Conservation (phyloP, 2,113 vertebrate genomes). For the Eidolon helvum region DNA sequence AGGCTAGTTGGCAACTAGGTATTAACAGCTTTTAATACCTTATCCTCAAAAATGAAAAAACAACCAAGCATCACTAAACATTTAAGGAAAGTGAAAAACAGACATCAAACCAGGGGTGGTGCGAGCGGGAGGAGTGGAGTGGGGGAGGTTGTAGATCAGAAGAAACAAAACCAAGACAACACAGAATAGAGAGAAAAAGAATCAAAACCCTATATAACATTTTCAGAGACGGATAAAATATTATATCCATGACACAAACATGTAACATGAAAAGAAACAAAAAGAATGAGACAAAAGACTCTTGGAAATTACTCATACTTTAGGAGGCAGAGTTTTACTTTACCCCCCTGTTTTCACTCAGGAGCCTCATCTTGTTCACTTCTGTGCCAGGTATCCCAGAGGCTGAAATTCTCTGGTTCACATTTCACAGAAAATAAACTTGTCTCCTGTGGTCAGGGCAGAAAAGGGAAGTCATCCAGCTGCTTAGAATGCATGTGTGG, state of each 20-base stretch:
- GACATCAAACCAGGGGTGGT: not conserved
- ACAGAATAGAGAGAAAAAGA: not conserved
- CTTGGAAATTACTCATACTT: constrained; percentile 4
- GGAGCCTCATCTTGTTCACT: not conserved
- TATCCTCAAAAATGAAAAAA: not conserved
- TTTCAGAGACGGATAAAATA: constrained; percentile 11
- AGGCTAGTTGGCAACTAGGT: no score
- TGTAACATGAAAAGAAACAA: not conserved
- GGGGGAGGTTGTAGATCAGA: not conserved
- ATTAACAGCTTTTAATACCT: not conserved
- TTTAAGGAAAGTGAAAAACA: not conserved
- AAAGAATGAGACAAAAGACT: not conserved
- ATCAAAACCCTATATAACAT: not conserved
- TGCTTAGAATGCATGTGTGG: not conserved
- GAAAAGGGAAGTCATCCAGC: constrained; percentile 16
- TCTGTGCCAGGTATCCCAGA: not conserved
- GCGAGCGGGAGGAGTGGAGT: no score
- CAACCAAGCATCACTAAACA: not conserved
- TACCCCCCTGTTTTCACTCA: not conserved
- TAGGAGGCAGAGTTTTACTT: not conserved
- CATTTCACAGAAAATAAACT: constrained; percentile 40
- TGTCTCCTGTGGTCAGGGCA: not conserved
- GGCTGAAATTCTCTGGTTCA: constrained; percentile 14
- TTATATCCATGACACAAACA: not conserved
- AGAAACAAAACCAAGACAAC: not conserved